These are phyloP conservation scores for Colinus virginianus DNA, from an alignment of 2,113 vertebrate species.

Conservation along the genomic window DNA sequence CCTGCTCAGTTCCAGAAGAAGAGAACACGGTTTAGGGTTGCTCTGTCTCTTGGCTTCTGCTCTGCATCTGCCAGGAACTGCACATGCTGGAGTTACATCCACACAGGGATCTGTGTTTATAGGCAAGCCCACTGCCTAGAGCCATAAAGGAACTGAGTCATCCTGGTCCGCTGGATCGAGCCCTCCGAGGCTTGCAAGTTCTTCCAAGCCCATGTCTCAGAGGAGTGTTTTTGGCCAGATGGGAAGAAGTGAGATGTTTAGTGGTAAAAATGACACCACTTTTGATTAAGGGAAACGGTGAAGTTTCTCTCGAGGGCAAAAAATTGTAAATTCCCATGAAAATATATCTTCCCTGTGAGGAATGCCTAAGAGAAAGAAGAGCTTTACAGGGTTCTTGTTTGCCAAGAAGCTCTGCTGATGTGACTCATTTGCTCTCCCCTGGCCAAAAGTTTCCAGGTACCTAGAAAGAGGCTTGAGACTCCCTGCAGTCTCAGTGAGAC, in stretches of 20 bases:
- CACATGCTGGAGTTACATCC: constrained; percentile 52
- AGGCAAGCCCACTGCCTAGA: constrained; percentile 40
- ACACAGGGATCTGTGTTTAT: constrained; percentile 18
- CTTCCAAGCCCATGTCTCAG: constrained; percentile 55
- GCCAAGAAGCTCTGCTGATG: constrained; percentile 27
- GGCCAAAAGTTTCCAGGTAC: constrained; percentile 37
- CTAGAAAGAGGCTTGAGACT: constrained; percentile 51
- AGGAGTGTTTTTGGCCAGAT: constrained; percentile 30
- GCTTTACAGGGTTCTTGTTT: constrained; percentile 33
- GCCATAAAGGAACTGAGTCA: constrained; percentile 68
- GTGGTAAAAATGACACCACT: constrained; percentile 48
- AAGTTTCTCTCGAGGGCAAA: constrained; percentile 56
- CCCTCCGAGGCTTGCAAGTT: constrained; percentile 38
- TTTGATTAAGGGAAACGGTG: constrained; percentile 44
- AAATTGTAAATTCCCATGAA: constrained; percentile 61
- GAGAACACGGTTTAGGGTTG: not conserved
- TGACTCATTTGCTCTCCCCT: constrained; percentile 54
- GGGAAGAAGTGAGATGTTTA: constrained; percentile 44
- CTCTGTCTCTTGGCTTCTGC: constrained; percentile 54
- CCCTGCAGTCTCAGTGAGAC: not conserved
- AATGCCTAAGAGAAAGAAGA: constrained; percentile 21
- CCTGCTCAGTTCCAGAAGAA: not conserved
- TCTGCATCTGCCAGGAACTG: constrained; percentile 61
- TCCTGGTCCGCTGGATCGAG: constrained; percentile 10
- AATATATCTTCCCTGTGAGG: constrained; percentile 53